Percentiles rank a stretch among this genome's conserved stretches.
Conservation (phyloP, 2,797 vertebrate genomes). For the Paratrypauchen microcephalus region DNA sequence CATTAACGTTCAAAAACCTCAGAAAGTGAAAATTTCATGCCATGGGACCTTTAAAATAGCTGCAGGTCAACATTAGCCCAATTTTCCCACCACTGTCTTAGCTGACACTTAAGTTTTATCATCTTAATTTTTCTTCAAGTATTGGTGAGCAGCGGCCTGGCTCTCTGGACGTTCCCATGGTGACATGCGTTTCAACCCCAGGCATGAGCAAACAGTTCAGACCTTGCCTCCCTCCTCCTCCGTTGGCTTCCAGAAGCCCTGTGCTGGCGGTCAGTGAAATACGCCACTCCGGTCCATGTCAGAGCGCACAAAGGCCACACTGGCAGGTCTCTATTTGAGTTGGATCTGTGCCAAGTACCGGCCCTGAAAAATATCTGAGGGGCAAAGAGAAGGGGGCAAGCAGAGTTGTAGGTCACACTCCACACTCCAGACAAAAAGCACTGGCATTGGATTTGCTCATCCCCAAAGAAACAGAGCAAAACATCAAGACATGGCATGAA, state of each 20-base stretch:
- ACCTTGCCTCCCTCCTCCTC: slow-evolving; percentile 50
- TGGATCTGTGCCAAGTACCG: slow-evolving; percentile 66
- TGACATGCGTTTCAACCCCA: slow-evolving; percentile 78
- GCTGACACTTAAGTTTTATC: slow-evolving; percentile 79
- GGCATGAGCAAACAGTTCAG: slow-evolving; percentile 81
- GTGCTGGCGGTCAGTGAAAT: slow-evolving; percentile 64
- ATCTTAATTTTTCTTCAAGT: slow-evolving; percentile 64
- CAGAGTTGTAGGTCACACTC: slow-evolving; percentile 61
- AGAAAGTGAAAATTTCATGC: too few relatives aligned
- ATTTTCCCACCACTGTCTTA: slow-evolving; percentile 59
- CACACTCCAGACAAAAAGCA: slow-evolving; percentile 70
- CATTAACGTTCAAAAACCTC: too few relatives aligned
- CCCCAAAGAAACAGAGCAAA: slow-evolving; percentile 62
- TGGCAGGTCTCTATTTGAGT: slow-evolving; percentile 83
- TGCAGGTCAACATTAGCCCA: slow-evolving; percentile 30
- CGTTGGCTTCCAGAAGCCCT: slow-evolving; percentile 61
- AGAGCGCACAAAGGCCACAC: slow-evolving; percentile 75
- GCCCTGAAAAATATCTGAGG: slow-evolving; percentile 63
- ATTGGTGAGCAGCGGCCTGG: slow-evolving; percentile 61
- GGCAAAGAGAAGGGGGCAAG: slow-evolving; percentile 42
- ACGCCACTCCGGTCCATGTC: slow-evolving; percentile 72
- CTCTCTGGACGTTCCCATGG: slow-evolving; percentile 80
- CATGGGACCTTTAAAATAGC: too few relatives aligned
- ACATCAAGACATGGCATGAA: slow-evolving; percentile 76
- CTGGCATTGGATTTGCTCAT: slow-evolving; percentile 53